A percentile compares a stretch with the other conserved stretches of the same genome.
Conservation (phyloP, 2,113 vertebrate genomes). For the Conger conger region DNA sequence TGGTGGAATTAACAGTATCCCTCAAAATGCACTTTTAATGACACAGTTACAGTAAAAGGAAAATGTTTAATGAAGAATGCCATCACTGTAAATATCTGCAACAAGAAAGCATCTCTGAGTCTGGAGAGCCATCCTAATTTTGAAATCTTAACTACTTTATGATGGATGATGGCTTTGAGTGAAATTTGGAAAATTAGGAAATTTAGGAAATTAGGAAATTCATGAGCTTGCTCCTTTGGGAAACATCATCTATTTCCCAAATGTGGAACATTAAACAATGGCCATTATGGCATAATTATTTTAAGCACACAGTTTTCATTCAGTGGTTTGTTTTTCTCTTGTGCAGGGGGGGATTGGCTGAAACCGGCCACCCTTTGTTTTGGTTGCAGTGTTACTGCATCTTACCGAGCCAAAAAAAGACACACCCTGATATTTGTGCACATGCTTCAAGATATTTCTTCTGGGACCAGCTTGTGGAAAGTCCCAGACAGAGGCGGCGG, state of each 20-base stretch:
- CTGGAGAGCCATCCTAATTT: background rate
- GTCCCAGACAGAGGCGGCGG: constrained; percentile 16
- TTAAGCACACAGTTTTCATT: constrained; percentile 1
- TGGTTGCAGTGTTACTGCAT: background rate
- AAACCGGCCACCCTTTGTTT: background rate
- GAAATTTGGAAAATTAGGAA: no score
- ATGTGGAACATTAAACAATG: background rate
- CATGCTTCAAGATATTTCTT: constrained; percentile 23
- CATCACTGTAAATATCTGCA: background rate
- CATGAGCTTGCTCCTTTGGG: background rate
- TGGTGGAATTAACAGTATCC: constrained; percentile 19
- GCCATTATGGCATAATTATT: background rate
- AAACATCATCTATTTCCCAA: background rate
- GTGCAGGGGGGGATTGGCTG: background rate
- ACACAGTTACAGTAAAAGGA: constrained; percentile 9
- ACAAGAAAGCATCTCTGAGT: constrained; percentile 12
- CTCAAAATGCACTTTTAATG: constrained; percentile 47
- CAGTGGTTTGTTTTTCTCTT: background rate
- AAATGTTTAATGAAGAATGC: constrained; percentile 18
- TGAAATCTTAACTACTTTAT: constrained; percentile 10
- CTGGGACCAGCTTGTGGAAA: constrained; percentile 41
- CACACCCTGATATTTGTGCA: constrained; percentile 35
- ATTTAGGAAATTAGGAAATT: no score
- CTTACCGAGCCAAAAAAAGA: constrained; percentile 25
- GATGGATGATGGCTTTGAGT: constrained; percentile 4